These are phyloP conservation scores for Lamprotornis superbus DNA, from an alignment of 2,113 vertebrate genomes.

Conservation along the genomic window DNA sequence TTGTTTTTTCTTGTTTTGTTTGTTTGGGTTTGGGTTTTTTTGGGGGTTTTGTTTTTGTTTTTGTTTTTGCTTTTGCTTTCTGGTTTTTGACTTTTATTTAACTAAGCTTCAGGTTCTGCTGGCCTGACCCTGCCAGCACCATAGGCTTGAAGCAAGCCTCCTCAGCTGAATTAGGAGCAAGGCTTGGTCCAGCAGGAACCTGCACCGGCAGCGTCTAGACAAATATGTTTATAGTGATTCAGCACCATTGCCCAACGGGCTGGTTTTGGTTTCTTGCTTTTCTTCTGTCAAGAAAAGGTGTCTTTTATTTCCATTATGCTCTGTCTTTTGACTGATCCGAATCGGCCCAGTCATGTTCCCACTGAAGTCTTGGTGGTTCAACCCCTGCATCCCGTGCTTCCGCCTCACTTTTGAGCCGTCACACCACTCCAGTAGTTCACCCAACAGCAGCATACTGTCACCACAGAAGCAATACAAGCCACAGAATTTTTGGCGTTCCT, in stretches of 20 bases:
- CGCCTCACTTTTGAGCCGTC: background rate
- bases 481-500: constrained; percentile 28
- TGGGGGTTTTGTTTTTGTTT: background rate
- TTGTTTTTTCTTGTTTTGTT: background rate
- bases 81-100: background rate
- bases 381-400: background rate
- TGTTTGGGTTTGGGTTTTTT: background rate
- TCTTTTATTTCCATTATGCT: background rate
- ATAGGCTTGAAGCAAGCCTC: background rate
- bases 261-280: constrained; percentile 35
- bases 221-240: background rate
- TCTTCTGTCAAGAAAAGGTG: background rate
- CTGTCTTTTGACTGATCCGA: background rate
- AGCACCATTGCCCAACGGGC: rapidly evolving
- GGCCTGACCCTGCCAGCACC: background rate
- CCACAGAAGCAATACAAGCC: constrained; percentile 42
- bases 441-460: constrained; percentile 1
- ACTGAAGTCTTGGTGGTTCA: background rate
- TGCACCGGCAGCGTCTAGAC: background rate
- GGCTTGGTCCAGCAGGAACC: background rate
- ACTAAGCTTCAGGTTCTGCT: background rate
- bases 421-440: background rate
- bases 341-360: background rate
- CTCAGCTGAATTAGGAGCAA: background rate
- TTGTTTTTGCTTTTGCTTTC: background rate